Evolutionary conservation across 2,888 invertebrate species (phyloP).

Genomic region (Trissolcus brochymenae): DNA sequence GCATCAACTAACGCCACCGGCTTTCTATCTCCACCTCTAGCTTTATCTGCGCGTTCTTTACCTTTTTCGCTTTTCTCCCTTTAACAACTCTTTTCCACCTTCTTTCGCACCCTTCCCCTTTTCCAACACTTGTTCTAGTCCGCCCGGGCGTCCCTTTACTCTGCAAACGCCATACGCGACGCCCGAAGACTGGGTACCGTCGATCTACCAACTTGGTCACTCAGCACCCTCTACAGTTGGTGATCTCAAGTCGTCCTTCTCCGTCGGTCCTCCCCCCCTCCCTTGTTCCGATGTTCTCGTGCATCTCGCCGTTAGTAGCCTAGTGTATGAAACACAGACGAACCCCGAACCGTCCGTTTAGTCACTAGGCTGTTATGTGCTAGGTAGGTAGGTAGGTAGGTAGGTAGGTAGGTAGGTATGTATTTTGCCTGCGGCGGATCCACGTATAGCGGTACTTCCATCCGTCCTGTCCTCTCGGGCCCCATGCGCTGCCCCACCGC

Average conservation of each 20-base stretch:
- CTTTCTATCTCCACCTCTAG: constrained; percentile 8
- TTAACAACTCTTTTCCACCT: not conserved
- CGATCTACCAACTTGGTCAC: constrained; percentile 33
- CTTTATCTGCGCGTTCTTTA: constrained; percentile 7
- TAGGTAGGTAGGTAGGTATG: constrained; percentile 72
- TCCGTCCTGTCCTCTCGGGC: constrained; percentile 60
- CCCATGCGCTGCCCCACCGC: constrained; percentile 48
- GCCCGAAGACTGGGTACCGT: constrained; percentile 43
- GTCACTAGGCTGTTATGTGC: constrained; percentile 55
- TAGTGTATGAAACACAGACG: constrained; percentile 32
- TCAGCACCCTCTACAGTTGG: constrained; percentile 52
- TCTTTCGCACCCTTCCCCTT: not conserved
- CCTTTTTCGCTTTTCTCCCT: not conserved
- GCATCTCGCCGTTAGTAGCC: constrained; percentile 28
- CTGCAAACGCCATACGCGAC: constrained; percentile 38
- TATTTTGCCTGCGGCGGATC: constrained; percentile 73
- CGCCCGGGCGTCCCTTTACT: constrained; percentile 5
- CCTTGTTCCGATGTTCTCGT: constrained; percentile 9
- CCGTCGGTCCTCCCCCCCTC: constrained; percentile 7
- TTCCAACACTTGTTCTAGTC: constrained; percentile 8
- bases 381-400: constrained; percentile 55
- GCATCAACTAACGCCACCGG: constrained; percentile 20
- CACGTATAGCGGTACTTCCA: constrained; percentile 74
- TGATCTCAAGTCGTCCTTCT: constrained; percentile 25
- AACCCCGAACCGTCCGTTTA: constrained; percentile 45